Evolutionary conservation across 2,113 vertebrate species (phyloP), one percentile per base, ranked within the genome.

Genomic region (Chascanopsetta lugubris): DNA sequence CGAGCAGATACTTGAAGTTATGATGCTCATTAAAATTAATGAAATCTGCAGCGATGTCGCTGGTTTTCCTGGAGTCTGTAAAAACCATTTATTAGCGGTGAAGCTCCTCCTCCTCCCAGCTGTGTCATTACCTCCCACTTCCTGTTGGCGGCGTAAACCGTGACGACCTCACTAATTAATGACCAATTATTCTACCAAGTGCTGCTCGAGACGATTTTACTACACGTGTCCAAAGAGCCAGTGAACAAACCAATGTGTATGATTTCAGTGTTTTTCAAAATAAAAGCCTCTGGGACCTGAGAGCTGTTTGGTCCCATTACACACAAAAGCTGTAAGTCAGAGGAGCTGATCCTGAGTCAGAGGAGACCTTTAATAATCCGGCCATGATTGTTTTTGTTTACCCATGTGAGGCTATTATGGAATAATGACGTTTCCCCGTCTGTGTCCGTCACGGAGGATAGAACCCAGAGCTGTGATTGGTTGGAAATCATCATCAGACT

Each of bases 131-230:
- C 60, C 3, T 60, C 36, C 18, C 27, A 27, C 51, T 56, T 63
- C 61, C 48, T 66, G n/a, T 32, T 59, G 68, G 47, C 50, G 43
- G 53, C 56, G 36, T 22, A 64, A n/a, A 62, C 67, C 22, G 6
- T 2, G 24, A 43, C 8, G 36, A 38, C 57, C 62, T 73, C 30
- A 82, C 76, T 85, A 85, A 78, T 79, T 77, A 73, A 82, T 76
- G 72, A 43, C 68, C 60, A 70, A 62, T 60, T 61, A 50, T 69
- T 78, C 59, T 29, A 51, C 21, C 26, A 75, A 82, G 53, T 79
- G 53, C 61, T 46, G 71, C 75, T 62, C 2, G 43, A 72, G 72
- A 70, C n/a, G 8, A 45, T 56, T 69, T 54, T 34, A 68, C 54
- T 47, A 70, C 47, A 55, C 1, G 13, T 24, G 59, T 61, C 60